These are phyloP conservation scores for Bemisia tabaci DNA, from an alignment of 1,140 invertebrate species.

Conservation along the genomic window DNA sequence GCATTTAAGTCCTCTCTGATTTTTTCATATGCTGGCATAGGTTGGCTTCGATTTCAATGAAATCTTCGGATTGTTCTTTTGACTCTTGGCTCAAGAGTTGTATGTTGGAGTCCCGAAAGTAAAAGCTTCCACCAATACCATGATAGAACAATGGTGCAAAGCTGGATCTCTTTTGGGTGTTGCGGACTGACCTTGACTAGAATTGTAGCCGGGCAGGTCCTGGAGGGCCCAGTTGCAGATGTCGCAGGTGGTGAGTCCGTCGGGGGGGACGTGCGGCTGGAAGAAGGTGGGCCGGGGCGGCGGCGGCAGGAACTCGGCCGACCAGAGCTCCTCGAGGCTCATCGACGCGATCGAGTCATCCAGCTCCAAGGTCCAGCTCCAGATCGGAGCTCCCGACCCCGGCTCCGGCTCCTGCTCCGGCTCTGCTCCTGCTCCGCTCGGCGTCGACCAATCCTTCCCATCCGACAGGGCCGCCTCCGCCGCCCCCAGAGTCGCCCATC, in stretches of 20 bases:
- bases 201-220: slow-evolving; percentile 27
- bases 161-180: too few species aligned
- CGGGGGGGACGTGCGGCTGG: slow-evolving; percentile 39
- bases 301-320: slow-evolving; percentile 47
- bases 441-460: too few species aligned
- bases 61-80: too few species aligned
- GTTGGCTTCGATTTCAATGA: too few species aligned
- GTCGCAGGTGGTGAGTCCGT: slow-evolving; percentile 55
- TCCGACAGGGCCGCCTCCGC: too few species aligned
- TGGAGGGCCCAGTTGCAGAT: slow-evolving; percentile 50
- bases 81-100: too few species aligned
- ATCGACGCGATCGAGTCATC: background rate
- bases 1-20: too few species aligned
- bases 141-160: too few species aligned
- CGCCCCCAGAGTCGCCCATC: background rate
- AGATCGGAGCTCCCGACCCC: background rate
- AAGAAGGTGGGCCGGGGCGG: slow-evolving; percentile 48
- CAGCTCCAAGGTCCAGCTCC: background rate
- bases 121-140: too few species aligned
- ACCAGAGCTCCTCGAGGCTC: slow-evolving; percentile 37
- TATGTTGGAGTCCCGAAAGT: too few species aligned
- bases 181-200: slow-evolving; percentile 1
- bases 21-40: too few species aligned
- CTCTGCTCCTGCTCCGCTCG: too few species aligned
- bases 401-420: background rate